Conservation (phyloP, 2,113 vertebrate species). For the Anas platyrhynchos region DNA sequence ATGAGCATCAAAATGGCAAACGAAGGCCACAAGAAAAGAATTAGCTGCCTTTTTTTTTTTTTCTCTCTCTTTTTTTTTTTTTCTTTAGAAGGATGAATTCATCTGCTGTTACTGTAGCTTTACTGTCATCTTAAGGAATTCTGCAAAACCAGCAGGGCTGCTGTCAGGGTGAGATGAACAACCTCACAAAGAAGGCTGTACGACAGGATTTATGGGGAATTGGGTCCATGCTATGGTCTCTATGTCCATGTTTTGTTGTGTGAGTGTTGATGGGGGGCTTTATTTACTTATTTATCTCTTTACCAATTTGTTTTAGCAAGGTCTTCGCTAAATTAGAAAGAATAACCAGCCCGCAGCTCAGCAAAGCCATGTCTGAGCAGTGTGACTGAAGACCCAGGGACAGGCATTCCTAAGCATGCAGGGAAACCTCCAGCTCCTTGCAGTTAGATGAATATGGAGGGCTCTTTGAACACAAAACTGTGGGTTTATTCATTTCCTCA, state of each 20-base stretch:
- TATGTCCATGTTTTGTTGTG: rapidly evolving
- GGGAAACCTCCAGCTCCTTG: background rate
- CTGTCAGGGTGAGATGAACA: background rate
- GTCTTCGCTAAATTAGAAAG: background rate
- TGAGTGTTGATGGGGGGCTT: background rate
- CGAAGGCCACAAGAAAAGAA: background rate
- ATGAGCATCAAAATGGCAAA: background rate
- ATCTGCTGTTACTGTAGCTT: background rate
- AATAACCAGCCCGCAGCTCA: background rate
- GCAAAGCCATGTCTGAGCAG: background rate
- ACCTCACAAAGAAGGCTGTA: background rate
- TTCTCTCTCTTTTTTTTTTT: no score
- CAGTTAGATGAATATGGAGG: background rate
- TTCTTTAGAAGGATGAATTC: background rate
- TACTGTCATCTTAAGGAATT: background rate
- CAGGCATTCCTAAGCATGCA: background rate
- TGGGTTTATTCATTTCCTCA: background rate
- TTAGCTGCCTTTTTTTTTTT: background rate
- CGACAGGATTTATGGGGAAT: background rate
- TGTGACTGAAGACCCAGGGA: background rate
- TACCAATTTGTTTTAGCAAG: background rate
- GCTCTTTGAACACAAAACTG: background rate
- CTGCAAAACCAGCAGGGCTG: background rate
- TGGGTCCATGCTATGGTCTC: background rate
- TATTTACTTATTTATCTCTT: background rate